Evolutionary conservation across 2,113 vertebrate genomes (phyloP).

Genomic region (Tenrec ecaudatus): DNA sequence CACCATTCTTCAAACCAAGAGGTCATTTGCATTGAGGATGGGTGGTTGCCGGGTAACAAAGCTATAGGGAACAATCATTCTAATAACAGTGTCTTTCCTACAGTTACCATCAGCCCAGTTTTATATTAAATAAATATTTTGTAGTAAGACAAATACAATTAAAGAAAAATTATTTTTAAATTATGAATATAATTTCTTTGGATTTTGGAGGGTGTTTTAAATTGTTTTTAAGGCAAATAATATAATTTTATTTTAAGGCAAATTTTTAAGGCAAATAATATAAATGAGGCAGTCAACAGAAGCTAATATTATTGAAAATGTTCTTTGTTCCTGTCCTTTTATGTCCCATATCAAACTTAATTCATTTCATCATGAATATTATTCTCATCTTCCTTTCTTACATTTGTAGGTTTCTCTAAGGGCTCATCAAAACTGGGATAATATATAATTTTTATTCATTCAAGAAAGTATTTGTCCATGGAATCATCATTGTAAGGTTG

Average conservation of each 20-base stretch:
- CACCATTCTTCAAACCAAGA: conserved; percentile 31
- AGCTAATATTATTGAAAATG: background rate
- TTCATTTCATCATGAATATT: background rate
- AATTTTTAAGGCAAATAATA: background rate
- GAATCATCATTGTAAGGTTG: background rate
- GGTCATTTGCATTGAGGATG: background rate
- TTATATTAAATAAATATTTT: background rate
- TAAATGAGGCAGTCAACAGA: background rate
- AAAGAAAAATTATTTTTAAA: background rate
- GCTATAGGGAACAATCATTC: background rate
- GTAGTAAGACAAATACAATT: background rate
- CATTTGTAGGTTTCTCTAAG: background rate
- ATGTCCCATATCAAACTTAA: background rate
- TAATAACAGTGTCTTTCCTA: conserved; percentile 43
- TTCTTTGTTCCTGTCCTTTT: background rate
- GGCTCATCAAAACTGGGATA: too few species aligned
- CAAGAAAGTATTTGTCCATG: background rate
- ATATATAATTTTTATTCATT: background rate
- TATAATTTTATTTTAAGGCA: too few species aligned
- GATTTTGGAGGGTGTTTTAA: background rate
- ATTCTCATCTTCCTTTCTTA: background rate
- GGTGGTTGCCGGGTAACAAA: background rate
- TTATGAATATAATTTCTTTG: background rate
- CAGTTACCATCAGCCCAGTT: background rate
- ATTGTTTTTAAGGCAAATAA: background rate